A percentile compares a stretch with the other conserved stretches of the same genome.
These are phyloP conservation scores for Argyra leucocephala DNA, from an alignment of 2,888 invertebrate species.

Conservation along the genomic window DNA sequence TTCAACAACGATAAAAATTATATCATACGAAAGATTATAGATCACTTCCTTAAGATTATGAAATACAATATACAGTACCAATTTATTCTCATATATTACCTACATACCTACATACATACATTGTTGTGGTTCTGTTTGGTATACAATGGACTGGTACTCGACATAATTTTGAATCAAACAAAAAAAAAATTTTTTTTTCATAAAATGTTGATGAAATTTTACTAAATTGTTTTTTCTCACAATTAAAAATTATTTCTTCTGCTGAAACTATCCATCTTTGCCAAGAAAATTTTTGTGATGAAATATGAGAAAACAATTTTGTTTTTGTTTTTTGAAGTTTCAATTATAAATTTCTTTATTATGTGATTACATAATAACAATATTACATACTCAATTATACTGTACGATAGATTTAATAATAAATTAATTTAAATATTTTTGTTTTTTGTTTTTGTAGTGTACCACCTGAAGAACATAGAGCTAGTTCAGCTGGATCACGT, in stretches of 20 bases:
- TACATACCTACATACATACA: no score
- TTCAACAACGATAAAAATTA: no score
- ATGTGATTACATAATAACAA: background rate
- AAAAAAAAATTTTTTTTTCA: background rate
- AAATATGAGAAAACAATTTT: background rate
- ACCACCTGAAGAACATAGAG: slow-evolving; percentile 34
- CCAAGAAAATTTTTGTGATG: background rate
- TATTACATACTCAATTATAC: background rate
- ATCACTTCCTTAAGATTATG: no score
- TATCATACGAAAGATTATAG: no score
- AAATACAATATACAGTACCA: no score
- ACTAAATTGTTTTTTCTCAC: background rate
- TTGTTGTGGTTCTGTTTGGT: no score
- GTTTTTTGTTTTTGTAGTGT: slow-evolving; percentile 27
- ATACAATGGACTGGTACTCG: no score
- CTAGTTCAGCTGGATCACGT: slow-evolving; percentile 27
- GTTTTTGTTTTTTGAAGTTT: background rate
- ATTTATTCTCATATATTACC: no score
- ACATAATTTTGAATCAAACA: no score
- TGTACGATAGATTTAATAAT: background rate
- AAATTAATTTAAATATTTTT: background rate
- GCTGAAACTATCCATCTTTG: no score
- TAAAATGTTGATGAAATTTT: background rate
- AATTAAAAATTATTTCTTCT: background rate
- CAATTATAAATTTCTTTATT: background rate